Percentiles rank a stretch among this genome's conserved stretches.
Conservation (phyloP, 2,888 invertebrate species). For the Polyploca ridens region DNA sequence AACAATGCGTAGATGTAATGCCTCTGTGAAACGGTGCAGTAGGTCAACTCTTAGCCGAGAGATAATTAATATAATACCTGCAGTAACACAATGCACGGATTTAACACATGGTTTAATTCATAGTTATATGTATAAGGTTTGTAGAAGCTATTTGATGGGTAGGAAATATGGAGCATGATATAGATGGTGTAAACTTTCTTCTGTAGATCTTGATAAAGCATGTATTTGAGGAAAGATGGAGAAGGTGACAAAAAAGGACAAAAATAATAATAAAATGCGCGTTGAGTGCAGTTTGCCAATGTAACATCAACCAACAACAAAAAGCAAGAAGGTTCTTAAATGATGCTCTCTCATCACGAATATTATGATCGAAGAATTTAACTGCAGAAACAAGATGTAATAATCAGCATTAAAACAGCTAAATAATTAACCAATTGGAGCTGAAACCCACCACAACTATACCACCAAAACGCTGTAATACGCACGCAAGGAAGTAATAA, state of each 20-base stretch:
- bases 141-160: background rate
- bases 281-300: no score
- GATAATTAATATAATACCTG: no score
- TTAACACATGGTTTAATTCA: background rate
- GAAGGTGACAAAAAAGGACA: background rate
- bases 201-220: no score
- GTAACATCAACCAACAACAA: no score
- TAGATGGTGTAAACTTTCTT: no score
- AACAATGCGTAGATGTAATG: constrained; percentile 26
- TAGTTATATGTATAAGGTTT: background rate
- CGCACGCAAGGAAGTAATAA: constrained; percentile 8
- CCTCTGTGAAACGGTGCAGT: constrained; percentile 2
- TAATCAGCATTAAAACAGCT: background rate
- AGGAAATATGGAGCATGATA: background rate
- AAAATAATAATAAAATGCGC: no score
- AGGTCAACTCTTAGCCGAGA: constrained; percentile 1
- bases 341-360: no score
- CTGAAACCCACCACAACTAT: background rate
- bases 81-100: background rate
- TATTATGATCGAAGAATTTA: background rate
- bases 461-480: constrained; percentile 2
- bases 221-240: background rate
- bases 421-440: constrained; percentile 1
- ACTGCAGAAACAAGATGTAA: background rate
- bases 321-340: no score